These are phyloP conservation scores for Brachypalpus laphriformis DNA, from an alignment of 2,888 invertebrate genomes.

Conservation along the genomic window DNA sequence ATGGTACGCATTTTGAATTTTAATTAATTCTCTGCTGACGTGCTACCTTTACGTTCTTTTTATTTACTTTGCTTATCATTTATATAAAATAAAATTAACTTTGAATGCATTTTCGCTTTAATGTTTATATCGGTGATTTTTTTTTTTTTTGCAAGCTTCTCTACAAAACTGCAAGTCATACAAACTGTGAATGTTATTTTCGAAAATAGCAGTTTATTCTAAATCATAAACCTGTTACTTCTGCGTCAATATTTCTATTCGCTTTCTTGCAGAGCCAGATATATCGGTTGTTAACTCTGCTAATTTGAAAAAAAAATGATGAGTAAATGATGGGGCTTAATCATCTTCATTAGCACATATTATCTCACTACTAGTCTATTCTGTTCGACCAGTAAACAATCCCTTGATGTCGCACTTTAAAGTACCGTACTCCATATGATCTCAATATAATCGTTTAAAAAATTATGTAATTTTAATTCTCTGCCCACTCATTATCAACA, in stretches of 20 bases:
- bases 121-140: too few species aligned
- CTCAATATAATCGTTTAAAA: neutral
- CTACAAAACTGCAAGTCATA: too few species aligned
- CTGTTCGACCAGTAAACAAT: neutral
- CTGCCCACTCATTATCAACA: slow-evolving; percentile 7
- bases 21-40: neutral
- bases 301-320: neutral
- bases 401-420: neutral
- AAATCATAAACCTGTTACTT: neutral
- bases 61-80: too few species aligned
- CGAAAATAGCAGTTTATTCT: too few species aligned
- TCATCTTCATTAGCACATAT: neutral
- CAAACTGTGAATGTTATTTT: too few species aligned
- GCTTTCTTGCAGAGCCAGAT: neutral
- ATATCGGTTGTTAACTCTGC: neutral
- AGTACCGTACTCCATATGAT: neutral
- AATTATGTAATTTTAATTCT: neutral
- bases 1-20: neutral
- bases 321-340: too few species aligned
- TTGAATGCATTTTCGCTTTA: too few species aligned
- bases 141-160: too few species aligned
- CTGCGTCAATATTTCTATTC: neutral
- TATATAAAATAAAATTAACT: too few species aligned
- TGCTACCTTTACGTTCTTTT: too few species aligned
- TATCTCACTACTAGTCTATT: neutral